A percentile compares a stretch with the other conserved stretches of the same genome.
These are phyloP conservation scores for Rosalia funebris DNA, from an alignment of 2,888 invertebrate species.

Conservation along the genomic window DNA sequence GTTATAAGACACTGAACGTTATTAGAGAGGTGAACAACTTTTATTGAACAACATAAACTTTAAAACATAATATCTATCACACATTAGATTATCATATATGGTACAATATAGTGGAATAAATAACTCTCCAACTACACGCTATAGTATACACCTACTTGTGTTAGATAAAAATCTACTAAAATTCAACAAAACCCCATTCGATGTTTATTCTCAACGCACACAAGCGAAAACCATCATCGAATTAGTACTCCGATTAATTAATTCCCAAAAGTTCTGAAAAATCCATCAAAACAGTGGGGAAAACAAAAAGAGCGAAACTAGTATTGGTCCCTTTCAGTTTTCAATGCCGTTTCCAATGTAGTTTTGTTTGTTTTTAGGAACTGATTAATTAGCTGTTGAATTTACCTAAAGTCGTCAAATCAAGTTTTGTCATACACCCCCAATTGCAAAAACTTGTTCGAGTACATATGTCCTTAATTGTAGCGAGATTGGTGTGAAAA, in stretches of 20 bases:
- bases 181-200: conserved; percentile 48
- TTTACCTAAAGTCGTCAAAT: conserved; percentile 29
- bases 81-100: conserved; percentile 61
- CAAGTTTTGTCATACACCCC: conserved; percentile 35
- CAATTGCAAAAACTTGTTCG: conserved; percentile 29
- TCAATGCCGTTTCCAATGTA: conserved; percentile 48
- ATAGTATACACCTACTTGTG: conserved; percentile 46
- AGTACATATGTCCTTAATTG: conserved; percentile 27
- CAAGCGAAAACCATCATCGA: conserved; percentile 54
- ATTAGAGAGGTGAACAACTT: conserved; percentile 61
- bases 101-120: conserved; percentile 61
- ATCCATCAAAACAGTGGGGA: conserved; percentile 29
- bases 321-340: conserved; percentile 38
- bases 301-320: conserved; percentile 37
- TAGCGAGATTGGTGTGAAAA: conserved; percentile 38
- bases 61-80: conserved; percentile 57
- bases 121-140: conserved; percentile 57
- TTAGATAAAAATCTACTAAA: conserved; percentile 43
- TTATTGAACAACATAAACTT: conserved; percentile 60
- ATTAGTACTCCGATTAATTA: conserved; percentile 38
- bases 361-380: conserved; percentile 53
- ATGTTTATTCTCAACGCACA: conserved; percentile 57
- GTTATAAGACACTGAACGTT: conserved; percentile 9
- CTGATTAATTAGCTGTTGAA: conserved; percentile 51
- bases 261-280: conserved; percentile 25